Evolutionary conservation across 2,888 invertebrate genomes (phyloP), one percentile per base, ranked within the genome.

Genomic region (Microplitis manilae): DNA sequence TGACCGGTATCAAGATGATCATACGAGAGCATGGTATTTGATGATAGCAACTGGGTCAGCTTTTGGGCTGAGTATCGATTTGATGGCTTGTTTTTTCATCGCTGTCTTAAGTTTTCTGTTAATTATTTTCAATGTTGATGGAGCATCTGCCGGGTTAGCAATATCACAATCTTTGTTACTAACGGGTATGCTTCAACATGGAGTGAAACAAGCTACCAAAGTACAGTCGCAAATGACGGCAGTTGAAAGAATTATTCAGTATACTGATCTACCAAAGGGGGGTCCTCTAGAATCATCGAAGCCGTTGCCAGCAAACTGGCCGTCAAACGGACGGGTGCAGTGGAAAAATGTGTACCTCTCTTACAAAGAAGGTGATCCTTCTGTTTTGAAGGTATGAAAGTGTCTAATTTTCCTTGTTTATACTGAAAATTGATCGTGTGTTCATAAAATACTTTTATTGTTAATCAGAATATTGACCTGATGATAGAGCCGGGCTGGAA

Each of bases 11-110:
- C 90, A 94, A 92, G 93, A 96, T 86, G 88, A 92, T 1, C 95
- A 96, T 86, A 92, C 94, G 0, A 93, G 94, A 68, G 92, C 95
- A 0, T 95, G 94, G 91, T 94, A 92, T 86, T 91, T 94, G 15
- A 94, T 93, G 80, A 85, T 95, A 60, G 91, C 93, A 0, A 92
- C 93, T 0, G 91, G 93, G 4, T 90, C 93, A 0, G 94, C 95
- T 82, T 94, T 97, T 79, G 96, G 95, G 1, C 90, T 96, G 39
- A 93, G 94, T 87, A 90, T 96, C 79, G 97, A 97, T 85, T 91
- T 93, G 77, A 88, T 96, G 8, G 94, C 94, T 81, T 91, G 94
- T 8, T 79, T 92, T 1, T 96, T 96, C 85, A 91, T 95, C 8
- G 91, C 92, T 0, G 86, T 91, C 1, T 92, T 96, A 1, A 92